Evolutionary conservation across 30 jellyfish, hydroid and myxozoan genomes (phyloP).

Genomic region (Pseudorhiza aurosa): DNA sequence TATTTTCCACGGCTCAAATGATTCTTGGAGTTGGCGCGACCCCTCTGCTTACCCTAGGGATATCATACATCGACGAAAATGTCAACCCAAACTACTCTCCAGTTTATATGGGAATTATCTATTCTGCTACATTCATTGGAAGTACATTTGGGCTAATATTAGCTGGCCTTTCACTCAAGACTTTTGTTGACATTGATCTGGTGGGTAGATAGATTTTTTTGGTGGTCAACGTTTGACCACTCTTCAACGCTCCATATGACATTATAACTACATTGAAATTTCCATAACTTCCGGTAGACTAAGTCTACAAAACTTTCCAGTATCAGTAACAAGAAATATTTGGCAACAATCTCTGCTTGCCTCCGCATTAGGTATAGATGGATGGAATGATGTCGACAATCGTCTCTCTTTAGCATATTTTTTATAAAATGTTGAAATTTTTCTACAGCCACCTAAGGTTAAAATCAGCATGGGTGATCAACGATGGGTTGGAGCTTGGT

Average conservation of each 20-base stretch:
- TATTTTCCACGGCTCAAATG: constrained; percentile 66
- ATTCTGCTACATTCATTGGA: constrained; percentile 61
- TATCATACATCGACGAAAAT: constrained; percentile 74
- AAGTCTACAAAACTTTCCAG: no score
- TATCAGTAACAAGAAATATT: no score
- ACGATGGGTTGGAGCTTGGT: constrained; percentile 80
- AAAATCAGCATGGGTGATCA: constrained; percentile 30
- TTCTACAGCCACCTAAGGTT: constrained; percentile 34
- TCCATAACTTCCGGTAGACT: no score
- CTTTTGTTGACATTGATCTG: constrained; percentile 55
- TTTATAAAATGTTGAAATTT: background rate
- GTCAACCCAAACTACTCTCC: constrained; percentile 75
- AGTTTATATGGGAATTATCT: constrained; percentile 63
- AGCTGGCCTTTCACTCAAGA: constrained; percentile 52
- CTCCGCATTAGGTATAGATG: no score
- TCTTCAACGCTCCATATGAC: no score
- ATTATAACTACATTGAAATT: no score
- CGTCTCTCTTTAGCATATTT: no score
- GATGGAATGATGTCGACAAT: no score
- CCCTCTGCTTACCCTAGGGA: constrained; percentile 73
- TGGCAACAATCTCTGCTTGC: no score
- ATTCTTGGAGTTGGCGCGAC: constrained; percentile 78
- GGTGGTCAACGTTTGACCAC: no score
- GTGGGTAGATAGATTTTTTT: constrained; percentile 37
- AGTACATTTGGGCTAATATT: constrained; percentile 47